These are phyloP conservation scores for Ophioderma brevispina DNA, from an alignment of 35 echinoderm and acorn worm genomes.

Conservation along the genomic window DNA sequence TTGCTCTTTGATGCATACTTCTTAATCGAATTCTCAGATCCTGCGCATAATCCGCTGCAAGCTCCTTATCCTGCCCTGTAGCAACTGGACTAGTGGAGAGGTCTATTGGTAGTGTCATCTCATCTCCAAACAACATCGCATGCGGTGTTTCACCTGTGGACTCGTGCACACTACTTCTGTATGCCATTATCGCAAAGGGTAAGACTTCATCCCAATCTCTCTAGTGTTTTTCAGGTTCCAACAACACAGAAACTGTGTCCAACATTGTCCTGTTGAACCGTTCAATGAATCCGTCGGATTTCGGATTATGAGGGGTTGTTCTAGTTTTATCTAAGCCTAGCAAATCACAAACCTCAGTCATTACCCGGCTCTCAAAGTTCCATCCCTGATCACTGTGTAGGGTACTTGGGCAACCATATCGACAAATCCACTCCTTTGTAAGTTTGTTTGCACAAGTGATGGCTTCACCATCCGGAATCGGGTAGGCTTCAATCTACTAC, in stretches of 20 bases:
- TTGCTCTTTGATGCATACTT: no score
- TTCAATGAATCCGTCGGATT: slow-evolving; percentile 52
- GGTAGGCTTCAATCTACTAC: slow-evolving; percentile 56
- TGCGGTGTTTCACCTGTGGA: no score
- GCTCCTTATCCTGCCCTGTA: no score
- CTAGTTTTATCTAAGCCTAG: slow-evolving; percentile 45
- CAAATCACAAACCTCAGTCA: slow-evolving; percentile 43
- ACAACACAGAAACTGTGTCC: slow-evolving; percentile 9
- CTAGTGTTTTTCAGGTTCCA: no score
- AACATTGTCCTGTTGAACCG: slow-evolving; percentile 33
- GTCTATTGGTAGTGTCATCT: no score
- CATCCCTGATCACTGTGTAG: slow-evolving; percentile 65
- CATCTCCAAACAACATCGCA: no score
- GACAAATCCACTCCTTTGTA: slow-evolving; percentile 9
- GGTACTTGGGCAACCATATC: slow-evolving; percentile 28
- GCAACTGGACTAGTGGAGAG: no score
- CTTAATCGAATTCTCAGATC: no score
- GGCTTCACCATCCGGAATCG: slow-evolving; percentile 43
- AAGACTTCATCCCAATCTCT: no score
- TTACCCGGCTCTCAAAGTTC: slow-evolving; percentile 50
- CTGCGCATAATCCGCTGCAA: no score
- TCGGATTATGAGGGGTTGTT: slow-evolving; percentile 43
- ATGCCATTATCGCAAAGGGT: no score
- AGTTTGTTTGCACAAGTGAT: slow-evolving; percentile 22
- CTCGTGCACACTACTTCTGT: no score